Evolutionary conservation across 2,113 vertebrate species (phyloP), one percentile per base, ranked within the genome.

Genomic region (Panthera leo): DNA sequence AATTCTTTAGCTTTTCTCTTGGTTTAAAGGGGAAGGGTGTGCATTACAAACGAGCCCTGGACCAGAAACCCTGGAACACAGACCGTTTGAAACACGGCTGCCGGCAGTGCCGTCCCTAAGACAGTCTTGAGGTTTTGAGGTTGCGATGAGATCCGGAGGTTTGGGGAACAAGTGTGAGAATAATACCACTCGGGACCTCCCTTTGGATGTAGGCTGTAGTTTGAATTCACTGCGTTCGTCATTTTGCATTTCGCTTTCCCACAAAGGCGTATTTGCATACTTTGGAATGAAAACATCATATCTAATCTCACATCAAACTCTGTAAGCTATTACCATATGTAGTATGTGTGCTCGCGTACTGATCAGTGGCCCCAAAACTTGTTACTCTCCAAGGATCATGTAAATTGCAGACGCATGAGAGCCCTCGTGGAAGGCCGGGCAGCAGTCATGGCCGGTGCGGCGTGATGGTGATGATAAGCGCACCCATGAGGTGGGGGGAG

Each of bases 31-130:
- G 25, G 39, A 96, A 85, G 61, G 21, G 1, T 0, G 2, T 92
- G 42, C 19, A 84, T 95, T 70, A 45, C 53, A 61, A 55, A 39
- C 23, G 27, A 23, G 68, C 31, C 85, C 58, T 45, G 34, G 83
- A 65, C 71, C 70, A 94, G 90, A 97, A 97, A 96, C 9, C 48
- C 42, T 68, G 76, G 58, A 71, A 36, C 15, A 6, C 25, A 75
- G 34, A 88, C 2, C 14, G 4, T 87, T 91, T 84, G 71, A 63
- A 70, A 48, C 75, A 55, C 12, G 85, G 65, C 84, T 87, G 36
- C 36, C 83, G 23, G 6, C 48, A 88, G 29, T 39, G 65, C 45
- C 11, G 4, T 25, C 36, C 15, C n/a, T 16, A 42, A 53, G 16
- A 63, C 21, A 55, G 36, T 8, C 8, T 42, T 34, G 53, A 71